A percentile compares a stretch with the other conserved stretches of the same genome.
phyloP scores from a whole-genome alignment of 2,888 invertebrate species.

The Drosophila paramelanica region DNA sequence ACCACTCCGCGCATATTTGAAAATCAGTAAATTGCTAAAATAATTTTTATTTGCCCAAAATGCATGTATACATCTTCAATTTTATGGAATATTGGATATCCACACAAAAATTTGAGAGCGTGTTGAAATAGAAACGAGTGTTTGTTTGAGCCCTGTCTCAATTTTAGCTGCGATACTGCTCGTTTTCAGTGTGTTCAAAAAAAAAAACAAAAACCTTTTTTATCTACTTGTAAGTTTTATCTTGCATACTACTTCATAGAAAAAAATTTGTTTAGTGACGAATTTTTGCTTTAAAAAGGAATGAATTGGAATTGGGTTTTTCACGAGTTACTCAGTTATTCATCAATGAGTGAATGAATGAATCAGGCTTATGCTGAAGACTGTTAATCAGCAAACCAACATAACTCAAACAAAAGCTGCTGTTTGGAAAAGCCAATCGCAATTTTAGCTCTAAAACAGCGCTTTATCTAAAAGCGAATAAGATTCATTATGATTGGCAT shows the following conservation, averaged over 20 bases:
- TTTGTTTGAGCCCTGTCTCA: no score
- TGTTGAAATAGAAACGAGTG: no score
- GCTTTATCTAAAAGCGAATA: no score
- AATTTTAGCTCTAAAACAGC: neutral
- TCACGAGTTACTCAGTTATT: constrained; percentile 36
- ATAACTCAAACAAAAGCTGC: neutral
- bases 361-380: neutral
- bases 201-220: no score
- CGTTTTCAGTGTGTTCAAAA: no score
- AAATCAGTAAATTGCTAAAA: constrained; percentile 26
- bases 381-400: constrained; percentile 9
- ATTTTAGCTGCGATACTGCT: no score
- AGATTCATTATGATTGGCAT: constrained; percentile 22
- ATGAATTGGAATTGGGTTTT: constrained; percentile 32
- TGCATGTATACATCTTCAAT: constrained; percentile 35
- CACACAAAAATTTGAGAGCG: constrained; percentile 8
- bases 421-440: neutral
- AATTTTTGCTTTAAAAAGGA: constrained; percentile 16
- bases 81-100: constrained; percentile 3
- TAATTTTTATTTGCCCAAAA: constrained; percentile 22
- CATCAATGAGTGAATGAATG: constrained; percentile 5
- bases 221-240: no score
- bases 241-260: neutral
- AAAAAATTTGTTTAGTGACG: constrained; percentile 13
- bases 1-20: constrained; percentile 20